Conservation (phyloP, 2,113 vertebrate genomes). For the Corythornis vintsioides region DNA sequence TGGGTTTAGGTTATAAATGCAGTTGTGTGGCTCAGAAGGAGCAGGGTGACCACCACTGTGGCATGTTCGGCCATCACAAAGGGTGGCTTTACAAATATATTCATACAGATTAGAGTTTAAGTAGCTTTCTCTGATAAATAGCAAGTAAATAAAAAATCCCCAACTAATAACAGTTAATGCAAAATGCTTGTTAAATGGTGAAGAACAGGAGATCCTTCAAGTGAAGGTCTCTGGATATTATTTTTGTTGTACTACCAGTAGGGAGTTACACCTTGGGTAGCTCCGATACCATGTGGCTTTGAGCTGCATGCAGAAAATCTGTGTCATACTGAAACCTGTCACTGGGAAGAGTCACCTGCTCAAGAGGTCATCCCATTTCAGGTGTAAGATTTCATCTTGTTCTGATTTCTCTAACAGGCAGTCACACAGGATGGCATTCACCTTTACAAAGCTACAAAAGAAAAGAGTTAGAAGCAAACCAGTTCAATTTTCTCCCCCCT, state of each 20-base stretch:
- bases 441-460: constrained; percentile 83
- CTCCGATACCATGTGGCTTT: background rate
- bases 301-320: background rate
- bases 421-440: constrained; percentile 90
- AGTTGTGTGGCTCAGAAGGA: background rate
- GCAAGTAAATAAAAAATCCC: background rate
- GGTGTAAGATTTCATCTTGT: constrained; percentile 80
- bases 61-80: background rate
- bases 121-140: background rate
- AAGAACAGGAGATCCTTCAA: background rate
- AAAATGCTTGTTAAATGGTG: background rate
- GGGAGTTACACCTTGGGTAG: background rate
- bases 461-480: background rate
- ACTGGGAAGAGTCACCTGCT: constrained; percentile 78
- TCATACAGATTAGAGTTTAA: background rate
- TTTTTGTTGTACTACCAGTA: background rate
- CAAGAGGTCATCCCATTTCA: constrained; percentile 93
- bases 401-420: constrained; percentile 91
- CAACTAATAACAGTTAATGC: background rate
- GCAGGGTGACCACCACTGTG: background rate
- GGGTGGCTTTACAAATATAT: background rate
- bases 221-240: background rate
- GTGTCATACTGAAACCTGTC: background rate
- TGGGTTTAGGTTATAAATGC: background rate
- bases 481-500: background rate